Percentiles rank a stretch among this genome's conserved stretches.
phyloP scores from a whole-genome alignment of 64 coral and sea anemone species.

The Actinia tenebrosa region DNA sequence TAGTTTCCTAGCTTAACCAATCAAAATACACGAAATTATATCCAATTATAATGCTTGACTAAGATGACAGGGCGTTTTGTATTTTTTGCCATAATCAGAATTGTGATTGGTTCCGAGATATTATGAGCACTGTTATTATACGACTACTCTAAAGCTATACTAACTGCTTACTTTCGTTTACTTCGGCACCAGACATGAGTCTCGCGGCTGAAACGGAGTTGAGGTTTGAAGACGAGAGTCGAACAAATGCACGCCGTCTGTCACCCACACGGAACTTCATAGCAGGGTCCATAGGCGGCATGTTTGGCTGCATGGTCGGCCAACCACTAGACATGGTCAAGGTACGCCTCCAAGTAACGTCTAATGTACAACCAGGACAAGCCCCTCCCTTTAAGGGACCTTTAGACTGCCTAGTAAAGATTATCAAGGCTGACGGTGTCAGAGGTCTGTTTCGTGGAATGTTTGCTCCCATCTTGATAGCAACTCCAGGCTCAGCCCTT shows the following conservation, averaged over 20 bases:
- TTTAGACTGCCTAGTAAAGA: slow-evolving; percentile 40
- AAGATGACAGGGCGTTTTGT: no score
- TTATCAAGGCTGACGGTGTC: slow-evolving; percentile 18
- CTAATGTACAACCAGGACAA: slow-evolving; percentile 8
- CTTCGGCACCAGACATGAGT: background rate
- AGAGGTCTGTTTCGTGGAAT: slow-evolving; percentile 53
- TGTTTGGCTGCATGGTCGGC: slow-evolving; percentile 23
- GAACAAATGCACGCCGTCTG: slow-evolving; percentile 9
- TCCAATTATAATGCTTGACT: no score
- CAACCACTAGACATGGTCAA: slow-evolving; percentile 52
- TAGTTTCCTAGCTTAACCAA: no score
- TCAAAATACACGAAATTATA: no score
- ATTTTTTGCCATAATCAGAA: no score
- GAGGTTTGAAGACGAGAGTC: background rate
- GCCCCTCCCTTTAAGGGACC: slow-evolving; percentile 9
- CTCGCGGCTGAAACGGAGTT: background rate
- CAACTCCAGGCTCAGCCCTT: slow-evolving; percentile 48
- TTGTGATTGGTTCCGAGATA: no score
- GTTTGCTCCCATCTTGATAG: slow-evolving; percentile 50
- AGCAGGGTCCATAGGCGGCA: slow-evolving; percentile 24
- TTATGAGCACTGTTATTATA: no score
- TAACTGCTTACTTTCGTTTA: no score
- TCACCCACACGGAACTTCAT: slow-evolving; percentile 16
- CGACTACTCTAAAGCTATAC: no score
- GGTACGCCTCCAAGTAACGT: slow-evolving; percentile 33